These are phyloP conservation scores for Holacanthella duospinosa DNA, from an alignment of 2,888 invertebrate genomes.

Conservation along the genomic window DNA sequence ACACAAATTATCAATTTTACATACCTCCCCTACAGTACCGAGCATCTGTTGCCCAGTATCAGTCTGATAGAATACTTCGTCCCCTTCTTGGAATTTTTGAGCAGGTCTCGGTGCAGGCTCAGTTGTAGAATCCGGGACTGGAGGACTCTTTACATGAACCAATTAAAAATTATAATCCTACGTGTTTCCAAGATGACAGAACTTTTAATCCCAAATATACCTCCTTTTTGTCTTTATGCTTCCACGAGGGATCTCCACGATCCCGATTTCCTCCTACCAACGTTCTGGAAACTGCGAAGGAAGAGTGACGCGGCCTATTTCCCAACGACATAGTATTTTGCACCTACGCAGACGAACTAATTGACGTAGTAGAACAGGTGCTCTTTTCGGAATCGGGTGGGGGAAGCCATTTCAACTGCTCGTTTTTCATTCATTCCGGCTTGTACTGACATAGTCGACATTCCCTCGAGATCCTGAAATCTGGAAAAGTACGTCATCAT, in stretches of 20 bases:
- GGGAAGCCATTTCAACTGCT: too few relatives aligned
- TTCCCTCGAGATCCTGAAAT: too few relatives aligned
- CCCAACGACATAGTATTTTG: too few relatives aligned
- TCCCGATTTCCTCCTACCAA: too few relatives aligned
- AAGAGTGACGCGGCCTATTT: background rate
- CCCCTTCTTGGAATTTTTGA: slow-evolving; percentile 27
- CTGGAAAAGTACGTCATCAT: too few relatives aligned
- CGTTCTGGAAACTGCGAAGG: too few relatives aligned
- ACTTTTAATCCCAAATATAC: background rate
- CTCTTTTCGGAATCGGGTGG: too few relatives aligned
- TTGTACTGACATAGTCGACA: too few relatives aligned
- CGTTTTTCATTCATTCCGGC: too few relatives aligned
- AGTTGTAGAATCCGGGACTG: slow-evolving; percentile 31
- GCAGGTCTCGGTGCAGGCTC: slow-evolving; percentile 20
- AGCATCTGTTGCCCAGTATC: slow-evolving; percentile 28
- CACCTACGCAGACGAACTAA: too few relatives aligned
- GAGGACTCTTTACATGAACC: slow-evolving; percentile 16
- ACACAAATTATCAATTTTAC: background rate
- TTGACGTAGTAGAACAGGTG: too few relatives aligned
- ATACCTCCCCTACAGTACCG: slow-evolving; percentile 31
- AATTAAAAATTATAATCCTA: background rate
- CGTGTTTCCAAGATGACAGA: background rate
- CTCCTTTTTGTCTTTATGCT: background rate
- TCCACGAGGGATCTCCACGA: background rate
- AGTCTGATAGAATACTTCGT: slow-evolving; percentile 32